Conservation (phyloP, 2,113 vertebrate genomes). For the Suncus etruscus region DNA sequence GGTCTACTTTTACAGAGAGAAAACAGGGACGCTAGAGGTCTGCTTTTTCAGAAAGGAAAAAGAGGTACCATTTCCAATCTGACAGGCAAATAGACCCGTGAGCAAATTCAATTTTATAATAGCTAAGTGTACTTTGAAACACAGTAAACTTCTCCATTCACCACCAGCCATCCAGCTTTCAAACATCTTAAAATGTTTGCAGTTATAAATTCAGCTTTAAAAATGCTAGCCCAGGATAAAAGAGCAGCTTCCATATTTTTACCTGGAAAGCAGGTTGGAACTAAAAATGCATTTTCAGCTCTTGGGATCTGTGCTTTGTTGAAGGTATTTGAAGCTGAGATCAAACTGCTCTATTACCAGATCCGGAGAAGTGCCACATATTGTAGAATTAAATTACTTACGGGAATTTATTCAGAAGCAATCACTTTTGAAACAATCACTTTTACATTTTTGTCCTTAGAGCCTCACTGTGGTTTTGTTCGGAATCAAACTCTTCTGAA, state of each 20-base stretch:
- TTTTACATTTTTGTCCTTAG: constrained; percentile 38
- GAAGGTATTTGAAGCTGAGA: constrained; percentile 27
- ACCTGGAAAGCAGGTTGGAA: constrained; percentile 49
- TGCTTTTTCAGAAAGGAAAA: too few relatives aligned
- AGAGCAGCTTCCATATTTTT: constrained; percentile 47
- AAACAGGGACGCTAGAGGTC: neutral
- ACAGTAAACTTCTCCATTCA: constrained; percentile 24
- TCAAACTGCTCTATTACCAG: constrained; percentile 30
- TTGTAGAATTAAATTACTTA: constrained; percentile 37
- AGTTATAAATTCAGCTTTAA: constrained; percentile 53
- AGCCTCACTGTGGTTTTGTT: constrained; percentile 52
- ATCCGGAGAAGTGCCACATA: neutral
- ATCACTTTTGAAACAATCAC: neutral
- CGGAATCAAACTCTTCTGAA: constrained; percentile 44
- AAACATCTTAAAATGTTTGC: constrained; percentile 43
- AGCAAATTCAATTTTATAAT: constrained; percentile 5
- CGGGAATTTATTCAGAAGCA: neutral
- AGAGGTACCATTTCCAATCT: constrained; percentile 38
- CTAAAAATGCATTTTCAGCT: constrained; percentile 53
- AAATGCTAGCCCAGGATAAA: constrained; percentile 38
- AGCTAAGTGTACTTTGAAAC: constrained; percentile 47
- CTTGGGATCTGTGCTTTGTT: neutral
- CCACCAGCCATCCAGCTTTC: constrained; percentile 33
- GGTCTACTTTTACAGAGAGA: constrained; percentile 42
- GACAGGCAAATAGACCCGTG: neutral